Percentiles rank a stretch among this genome's conserved stretches.
Evolutionary conservation across 2,797 vertebrate species (phyloP).

Genomic region (Nyctalus aviator): DNA sequence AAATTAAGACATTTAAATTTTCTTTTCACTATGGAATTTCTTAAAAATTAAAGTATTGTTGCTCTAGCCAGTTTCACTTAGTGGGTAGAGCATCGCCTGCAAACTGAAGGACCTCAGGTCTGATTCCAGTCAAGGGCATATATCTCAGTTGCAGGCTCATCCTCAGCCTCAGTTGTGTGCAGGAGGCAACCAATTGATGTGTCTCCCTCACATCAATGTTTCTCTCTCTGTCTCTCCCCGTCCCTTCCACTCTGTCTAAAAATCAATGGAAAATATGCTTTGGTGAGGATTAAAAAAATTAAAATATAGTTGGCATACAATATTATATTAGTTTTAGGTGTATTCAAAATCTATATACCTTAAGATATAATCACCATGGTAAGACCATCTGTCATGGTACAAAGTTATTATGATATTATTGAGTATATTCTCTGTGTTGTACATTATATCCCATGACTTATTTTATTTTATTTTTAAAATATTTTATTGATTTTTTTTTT

Average conservation of each 20-base stretch:
- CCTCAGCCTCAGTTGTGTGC: too few relatives aligned
- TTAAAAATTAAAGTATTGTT: background rate
- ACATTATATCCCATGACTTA: background rate
- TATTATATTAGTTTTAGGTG: background rate
- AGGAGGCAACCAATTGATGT: too few relatives aligned
- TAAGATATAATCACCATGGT: background rate
- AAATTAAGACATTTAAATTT: background rate
- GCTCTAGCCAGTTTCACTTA: background rate
- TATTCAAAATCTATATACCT: background rate
- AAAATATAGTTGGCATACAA: background rate
- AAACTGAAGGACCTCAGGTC: too few relatives aligned
- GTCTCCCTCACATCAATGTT: too few relatives aligned
- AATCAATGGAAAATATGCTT: too few relatives aligned
- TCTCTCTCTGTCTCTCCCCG: too few relatives aligned
- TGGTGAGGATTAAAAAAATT: background rate
- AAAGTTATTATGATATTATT: background rate
- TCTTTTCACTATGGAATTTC: background rate
- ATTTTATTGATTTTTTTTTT: too few relatives aligned
- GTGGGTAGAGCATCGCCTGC: too few relatives aligned
- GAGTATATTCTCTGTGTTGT: background rate
- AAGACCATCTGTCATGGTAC: background rate
- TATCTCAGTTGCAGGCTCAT: too few relatives aligned
- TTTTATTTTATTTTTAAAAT: too few relatives aligned
- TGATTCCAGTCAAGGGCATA: too few relatives aligned
- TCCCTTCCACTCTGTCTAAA: too few relatives aligned